Evolutionary conservation across 2,113 vertebrate species (phyloP), one percentile per base, ranked within the genome.

Genomic region (Porphyrio hochstetteri): DNA sequence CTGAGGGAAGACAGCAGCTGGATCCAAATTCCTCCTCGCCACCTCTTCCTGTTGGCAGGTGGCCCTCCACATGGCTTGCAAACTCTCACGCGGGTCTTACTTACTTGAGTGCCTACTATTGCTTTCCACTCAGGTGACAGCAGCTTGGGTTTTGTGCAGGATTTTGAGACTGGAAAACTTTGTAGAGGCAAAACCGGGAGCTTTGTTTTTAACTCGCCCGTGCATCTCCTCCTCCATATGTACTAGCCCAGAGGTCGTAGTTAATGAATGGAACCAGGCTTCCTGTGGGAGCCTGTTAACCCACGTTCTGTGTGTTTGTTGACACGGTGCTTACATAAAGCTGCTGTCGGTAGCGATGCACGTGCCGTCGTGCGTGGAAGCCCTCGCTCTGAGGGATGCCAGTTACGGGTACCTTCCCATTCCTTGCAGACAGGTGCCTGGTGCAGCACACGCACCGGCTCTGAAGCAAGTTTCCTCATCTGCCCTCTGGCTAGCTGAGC

Each of bases 41-140:
- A 36, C 77, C 81, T 82, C 88, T 96, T 95, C 95, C 92, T 94
- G 53, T 95, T 96, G 96, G 92, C 93, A 89, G 86, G 86, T 96
- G 88, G 92, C 82, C 91, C 93, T 95, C 69, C 3, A 9, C 83
- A 89, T 11, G 36, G 63, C 70, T 85, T 46, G 68, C 67, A 38
- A 35, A 67, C 75, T 44, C 82, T 85, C 90, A 29, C 1, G 0
- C 7, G 1, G 74, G 55, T 90, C 85, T 60, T 31, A 36, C 44
- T 52, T 48, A 5, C 5, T 33, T 6, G n/a, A 72, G 69, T 35
- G 70, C 77, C 85, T 48, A 0, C 83, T 67, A 2, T 63, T 85
- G 57, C 36, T 87, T 89, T 72, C 61, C 74, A 21, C 61, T 76
- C 80, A 91, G 86, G 69, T 89, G 82, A 48, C 52, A 68, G 69